Percentiles rank a stretch among this genome's conserved stretches.
These are phyloP conservation scores for Argentina silus DNA, from an alignment of 2,797 vertebrate genomes.

Conservation along the genomic window DNA sequence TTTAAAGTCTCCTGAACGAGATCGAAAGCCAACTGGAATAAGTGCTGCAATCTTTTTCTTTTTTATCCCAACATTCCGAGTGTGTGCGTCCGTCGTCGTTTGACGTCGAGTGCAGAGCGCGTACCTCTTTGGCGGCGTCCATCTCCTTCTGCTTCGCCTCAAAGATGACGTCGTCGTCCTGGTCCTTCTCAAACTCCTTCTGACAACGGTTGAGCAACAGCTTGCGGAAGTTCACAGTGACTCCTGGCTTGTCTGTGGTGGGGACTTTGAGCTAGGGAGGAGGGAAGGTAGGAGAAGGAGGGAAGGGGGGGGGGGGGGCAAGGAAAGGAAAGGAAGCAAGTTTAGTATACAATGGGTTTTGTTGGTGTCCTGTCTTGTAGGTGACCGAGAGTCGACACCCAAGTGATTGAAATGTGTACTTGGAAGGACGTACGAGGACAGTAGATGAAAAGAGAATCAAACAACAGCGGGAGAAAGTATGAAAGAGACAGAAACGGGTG, in stretches of 20 bases:
- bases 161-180: constrained; percentile 95
- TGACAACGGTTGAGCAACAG: constrained; percentile 97
- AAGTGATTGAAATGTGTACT: too few relatives aligned
- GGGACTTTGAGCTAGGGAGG: constrained; percentile 90
- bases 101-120: not conserved
- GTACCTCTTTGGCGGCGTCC: constrained; percentile 88
- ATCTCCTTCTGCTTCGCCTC: constrained; percentile 97
- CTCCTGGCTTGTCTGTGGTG: constrained; percentile 90
- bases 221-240: constrained; percentile 96
- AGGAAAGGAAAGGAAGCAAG: not conserved
- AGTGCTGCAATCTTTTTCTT: too few relatives aligned
- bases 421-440: too few relatives aligned
- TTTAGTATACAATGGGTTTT: not conserved
- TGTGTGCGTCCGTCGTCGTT: too few relatives aligned
- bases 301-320: not conserved
- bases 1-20: too few relatives aligned
- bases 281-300: constrained; percentile 6
- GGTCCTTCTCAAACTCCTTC: constrained; percentile 99
- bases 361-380: not conserved
- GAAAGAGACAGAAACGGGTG: not conserved
- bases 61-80: too few relatives aligned
- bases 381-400: not conserved
- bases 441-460: not conserved
- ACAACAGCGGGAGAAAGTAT: not conserved
- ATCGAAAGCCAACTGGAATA: too few relatives aligned